These are phyloP conservation scores for Phataginus tricuspis DNA, from an alignment of 2,797 vertebrate genomes.

Conservation along the genomic window DNA sequence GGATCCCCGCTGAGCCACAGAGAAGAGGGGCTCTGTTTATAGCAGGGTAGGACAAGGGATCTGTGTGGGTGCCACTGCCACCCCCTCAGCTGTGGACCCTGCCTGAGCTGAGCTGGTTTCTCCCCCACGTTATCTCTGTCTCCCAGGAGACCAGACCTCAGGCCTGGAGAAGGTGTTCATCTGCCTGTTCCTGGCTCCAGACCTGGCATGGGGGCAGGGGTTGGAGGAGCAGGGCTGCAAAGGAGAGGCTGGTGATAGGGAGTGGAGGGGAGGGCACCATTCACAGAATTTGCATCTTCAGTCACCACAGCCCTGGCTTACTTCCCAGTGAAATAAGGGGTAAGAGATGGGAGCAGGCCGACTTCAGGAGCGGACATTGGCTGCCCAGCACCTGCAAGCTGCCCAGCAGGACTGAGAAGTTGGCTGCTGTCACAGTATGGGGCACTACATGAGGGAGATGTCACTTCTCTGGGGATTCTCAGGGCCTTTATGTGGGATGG, in stretches of 20 bases:
- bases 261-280: neutral
- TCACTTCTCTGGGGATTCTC: neutral
- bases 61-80: neutral
- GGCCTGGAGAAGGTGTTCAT: slow-evolving; percentile 67
- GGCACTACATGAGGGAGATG: neutral
- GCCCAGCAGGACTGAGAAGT: neutral
- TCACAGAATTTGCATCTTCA: slow-evolving; percentile 65
- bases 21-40: slow-evolving; percentile 12
- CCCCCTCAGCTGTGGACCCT: neutral
- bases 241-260: neutral
- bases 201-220: neutral
- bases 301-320: slow-evolving; percentile 48
- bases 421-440: neutral
- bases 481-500: neutral
- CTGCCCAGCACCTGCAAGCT: neutral
- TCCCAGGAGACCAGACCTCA: slow-evolving; percentile 76
- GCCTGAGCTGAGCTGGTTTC: neutral
- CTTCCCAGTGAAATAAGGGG: slow-evolving; percentile 81
- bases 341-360: neutral
- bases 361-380: neutral
- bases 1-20: neutral
- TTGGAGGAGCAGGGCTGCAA: neutral
- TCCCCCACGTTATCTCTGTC: slow-evolving; percentile 71
- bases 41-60: neutral
- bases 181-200: slow-evolving; percentile 4